A percentile compares a stretch with the other conserved stretches of the same genome.
phyloP scores from a whole-genome alignment of 1,140 invertebrate species.

The Orussus abietinus region DNA sequence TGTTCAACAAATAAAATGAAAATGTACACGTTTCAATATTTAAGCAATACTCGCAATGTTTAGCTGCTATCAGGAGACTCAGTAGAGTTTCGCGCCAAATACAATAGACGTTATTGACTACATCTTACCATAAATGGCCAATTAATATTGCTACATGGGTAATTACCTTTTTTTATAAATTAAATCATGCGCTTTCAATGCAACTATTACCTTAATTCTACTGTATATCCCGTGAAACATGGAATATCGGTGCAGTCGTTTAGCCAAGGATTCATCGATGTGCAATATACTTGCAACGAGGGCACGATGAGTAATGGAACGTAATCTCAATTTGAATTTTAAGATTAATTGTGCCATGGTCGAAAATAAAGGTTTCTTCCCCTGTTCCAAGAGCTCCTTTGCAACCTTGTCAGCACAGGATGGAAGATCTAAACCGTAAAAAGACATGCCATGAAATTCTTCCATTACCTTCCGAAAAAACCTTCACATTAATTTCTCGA shows the following conservation, averaged over 20 bases:
- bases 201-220: constrained; percentile 27
- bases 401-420: constrained; percentile 20
- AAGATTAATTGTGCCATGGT: constrained; percentile 21
- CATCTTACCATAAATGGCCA: neutral
- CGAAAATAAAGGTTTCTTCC: constrained; percentile 9
- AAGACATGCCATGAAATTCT: too few species aligned
- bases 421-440: constrained; percentile 28
- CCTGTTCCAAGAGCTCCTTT: constrained; percentile 3
- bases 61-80: too few species aligned
- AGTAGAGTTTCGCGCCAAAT: neutral
- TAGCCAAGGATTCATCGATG: constrained; percentile 19
- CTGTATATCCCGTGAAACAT: constrained; percentile 27
- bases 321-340: constrained; percentile 20
- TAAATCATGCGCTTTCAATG: too few species aligned
- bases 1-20: too few species aligned
- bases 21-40: too few species aligned
- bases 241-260: constrained; percentile 27
- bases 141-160: too few species aligned
- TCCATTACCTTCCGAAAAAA: too few species aligned
- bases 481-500: too few species aligned
- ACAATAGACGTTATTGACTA: neutral
- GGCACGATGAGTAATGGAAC: constrained; percentile 18
- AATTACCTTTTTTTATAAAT: too few species aligned
- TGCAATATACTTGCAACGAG: constrained; percentile 22
- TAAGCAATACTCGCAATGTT: too few species aligned